These are phyloP conservation scores for Myotis planiceps DNA, from an alignment of 2,797 vertebrate genomes.

Conservation along the genomic window DNA sequence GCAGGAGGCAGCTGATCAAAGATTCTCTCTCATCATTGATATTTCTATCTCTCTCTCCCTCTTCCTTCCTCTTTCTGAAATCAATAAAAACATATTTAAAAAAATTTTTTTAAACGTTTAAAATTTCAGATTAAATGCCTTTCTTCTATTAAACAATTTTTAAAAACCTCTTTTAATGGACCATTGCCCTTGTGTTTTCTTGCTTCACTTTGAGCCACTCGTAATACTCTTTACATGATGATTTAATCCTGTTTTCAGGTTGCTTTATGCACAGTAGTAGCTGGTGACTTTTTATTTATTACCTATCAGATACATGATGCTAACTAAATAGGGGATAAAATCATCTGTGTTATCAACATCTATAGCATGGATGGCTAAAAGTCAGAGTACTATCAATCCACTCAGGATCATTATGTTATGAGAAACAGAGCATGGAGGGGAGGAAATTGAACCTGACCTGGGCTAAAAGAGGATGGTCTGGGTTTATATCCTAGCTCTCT, in stretches of 20 bases:
- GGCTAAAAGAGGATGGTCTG: not conserved
- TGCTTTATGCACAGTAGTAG: conserved; percentile 1
- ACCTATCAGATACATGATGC: not conserved
- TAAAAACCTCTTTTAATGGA: not conserved
- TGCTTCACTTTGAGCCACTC: not conserved
- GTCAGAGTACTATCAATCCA: not conserved
- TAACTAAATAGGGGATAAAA: not conserved
- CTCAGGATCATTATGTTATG: not conserved
- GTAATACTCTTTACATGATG: not conserved
- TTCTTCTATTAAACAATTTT: not conserved
- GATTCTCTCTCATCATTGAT: not conserved
- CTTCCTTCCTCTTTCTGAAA: not conserved
- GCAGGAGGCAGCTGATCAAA: not conserved
- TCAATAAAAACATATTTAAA: not conserved
- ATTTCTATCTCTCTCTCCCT: not conserved
- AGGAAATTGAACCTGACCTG: not conserved
- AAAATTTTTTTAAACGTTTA: not conserved
- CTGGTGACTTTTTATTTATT: not conserved
- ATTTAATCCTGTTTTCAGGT: not conserved
- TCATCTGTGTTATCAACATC: not conserved
- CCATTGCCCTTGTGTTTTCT: not conserved
- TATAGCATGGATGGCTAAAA: not conserved
- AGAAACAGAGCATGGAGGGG: not conserved
- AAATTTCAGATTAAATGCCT: not conserved
- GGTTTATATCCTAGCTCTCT: not conserved